Percentiles rank a stretch among this genome's conserved stretches.
Evolutionary conservation across 2,113 vertebrate species (phyloP).

Genomic region (Cyphomyrus discorhynchus): DNA sequence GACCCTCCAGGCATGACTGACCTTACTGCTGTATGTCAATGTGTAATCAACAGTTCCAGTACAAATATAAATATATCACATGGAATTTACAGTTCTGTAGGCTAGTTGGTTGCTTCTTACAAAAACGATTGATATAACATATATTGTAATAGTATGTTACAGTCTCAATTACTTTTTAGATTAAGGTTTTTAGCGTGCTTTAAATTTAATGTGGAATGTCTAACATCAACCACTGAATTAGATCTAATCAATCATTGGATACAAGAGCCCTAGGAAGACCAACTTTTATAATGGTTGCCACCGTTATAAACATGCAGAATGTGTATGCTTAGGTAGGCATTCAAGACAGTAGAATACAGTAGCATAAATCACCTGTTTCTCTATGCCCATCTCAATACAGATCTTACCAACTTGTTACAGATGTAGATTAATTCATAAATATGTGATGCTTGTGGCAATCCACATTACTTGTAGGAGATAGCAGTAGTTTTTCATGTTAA

Average conservation of each 20-base stretch:
- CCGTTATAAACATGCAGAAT: neutral
- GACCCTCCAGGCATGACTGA: too few relatives aligned
- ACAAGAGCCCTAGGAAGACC: neutral
- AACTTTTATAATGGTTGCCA: neutral
- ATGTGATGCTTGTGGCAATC: neutral
- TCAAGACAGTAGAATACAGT: neutral
- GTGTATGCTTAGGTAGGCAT: neutral
- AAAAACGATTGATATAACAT: neutral
- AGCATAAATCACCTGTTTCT: neutral
- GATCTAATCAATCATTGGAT: neutral
- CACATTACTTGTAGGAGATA: neutral
- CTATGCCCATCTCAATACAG: neutral
- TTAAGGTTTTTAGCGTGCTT: neutral
- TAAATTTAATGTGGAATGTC: neutral
- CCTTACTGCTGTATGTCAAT: too few relatives aligned
- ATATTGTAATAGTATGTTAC: neutral
- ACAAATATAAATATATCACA: neutral
- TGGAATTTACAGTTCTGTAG: neutral
- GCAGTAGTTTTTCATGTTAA: neutral
- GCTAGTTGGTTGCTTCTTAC: neutral
- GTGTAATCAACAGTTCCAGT: neutral
- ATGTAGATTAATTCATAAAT: neutral
- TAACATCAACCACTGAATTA: neutral
- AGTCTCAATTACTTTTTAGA: neutral
- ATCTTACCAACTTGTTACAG: neutral